These are phyloP conservation scores for Drosophila tani DNA, from an alignment of 1,140 invertebrate species.

Conservation along the genomic window DNA sequence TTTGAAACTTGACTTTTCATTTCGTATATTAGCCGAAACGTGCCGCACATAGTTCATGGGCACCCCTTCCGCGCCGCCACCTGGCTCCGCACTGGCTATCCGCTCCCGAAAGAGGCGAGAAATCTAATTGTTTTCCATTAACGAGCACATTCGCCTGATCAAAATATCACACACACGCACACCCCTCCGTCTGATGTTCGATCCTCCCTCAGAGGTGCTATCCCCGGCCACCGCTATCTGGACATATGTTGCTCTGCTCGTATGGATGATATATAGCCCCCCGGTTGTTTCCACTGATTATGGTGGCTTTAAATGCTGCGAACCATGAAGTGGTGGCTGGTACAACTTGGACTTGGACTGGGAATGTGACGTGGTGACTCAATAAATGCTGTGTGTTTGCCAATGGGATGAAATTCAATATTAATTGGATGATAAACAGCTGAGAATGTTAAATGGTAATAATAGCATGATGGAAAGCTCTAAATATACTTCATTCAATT, in stretches of 20 bases:
- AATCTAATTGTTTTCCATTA: conserved; percentile 77
- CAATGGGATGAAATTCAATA: conserved; percentile 35
- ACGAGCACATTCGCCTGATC: conserved; percentile 67
- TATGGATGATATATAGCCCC: conserved; percentile 62
- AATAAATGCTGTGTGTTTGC: conserved; percentile 20
- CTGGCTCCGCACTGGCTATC: conserved; percentile 13
- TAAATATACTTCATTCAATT: neutral
- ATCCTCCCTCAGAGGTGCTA: conserved; percentile 8
- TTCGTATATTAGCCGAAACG: conserved; percentile 78
- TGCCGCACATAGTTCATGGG: conserved; percentile 50
- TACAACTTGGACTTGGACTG: neutral
- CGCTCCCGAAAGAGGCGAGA: neutral
- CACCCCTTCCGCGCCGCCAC: conserved; percentile 24
- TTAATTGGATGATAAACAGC: conserved; percentile 33
- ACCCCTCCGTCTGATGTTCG: neutral
- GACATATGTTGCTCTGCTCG: conserved; percentile 72
- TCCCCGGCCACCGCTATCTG: conserved; percentile 62
- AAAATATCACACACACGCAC: conserved; percentile 61
- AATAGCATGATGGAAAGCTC: neutral
- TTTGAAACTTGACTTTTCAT: conserved; percentile 82
- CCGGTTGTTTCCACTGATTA: conserved; percentile 55
- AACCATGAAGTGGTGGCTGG: conserved; percentile 68
- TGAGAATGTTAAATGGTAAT: conserved; percentile 7
- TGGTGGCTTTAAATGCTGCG: conserved; percentile 58
- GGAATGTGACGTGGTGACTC: conserved; percentile 6